These are phyloP conservation scores for Watersipora subatra DNA, from an alignment of 1,140 invertebrate species.

Conservation along the genomic window DNA sequence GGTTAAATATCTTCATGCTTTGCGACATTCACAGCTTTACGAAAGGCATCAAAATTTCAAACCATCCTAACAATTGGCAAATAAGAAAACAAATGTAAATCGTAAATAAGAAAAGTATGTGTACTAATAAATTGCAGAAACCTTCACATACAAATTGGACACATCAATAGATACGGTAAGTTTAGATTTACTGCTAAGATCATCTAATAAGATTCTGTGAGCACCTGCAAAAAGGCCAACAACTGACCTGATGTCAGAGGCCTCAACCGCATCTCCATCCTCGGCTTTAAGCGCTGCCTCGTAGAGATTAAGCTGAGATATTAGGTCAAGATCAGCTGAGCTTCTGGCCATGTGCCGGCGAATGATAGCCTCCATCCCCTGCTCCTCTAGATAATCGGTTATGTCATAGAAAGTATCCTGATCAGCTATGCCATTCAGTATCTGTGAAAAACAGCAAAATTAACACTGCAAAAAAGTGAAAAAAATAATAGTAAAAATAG, in stretches of 20 bases:
- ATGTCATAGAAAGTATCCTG: conserved; percentile 97
- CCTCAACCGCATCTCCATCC: conserved; percentile 47
- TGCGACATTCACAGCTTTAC: too few relatives aligned
- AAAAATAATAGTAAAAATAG: not conserved
- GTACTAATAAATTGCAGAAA: too few relatives aligned
- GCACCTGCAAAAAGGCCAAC: too few relatives aligned
- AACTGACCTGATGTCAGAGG: not conserved
- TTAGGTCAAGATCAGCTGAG: conserved; percentile 78
- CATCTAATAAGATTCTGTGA: too few relatives aligned
- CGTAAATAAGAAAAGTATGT: too few relatives aligned
- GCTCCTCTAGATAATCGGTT: conserved; percentile 86
- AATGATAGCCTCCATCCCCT: conserved; percentile 81
- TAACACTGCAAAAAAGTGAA: not conserved
- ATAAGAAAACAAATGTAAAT: too few relatives aligned
- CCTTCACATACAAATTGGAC: too few relatives aligned
- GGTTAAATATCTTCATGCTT: too few relatives aligned
- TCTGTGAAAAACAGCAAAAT: conserved; percentile 34
- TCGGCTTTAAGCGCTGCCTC: conserved; percentile 81
- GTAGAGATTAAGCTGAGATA: conserved; percentile 86
- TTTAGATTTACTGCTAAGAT: too few relatives aligned
- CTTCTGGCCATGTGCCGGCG: conserved; percentile 64
- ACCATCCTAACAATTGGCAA: too few relatives aligned
- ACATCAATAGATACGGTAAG: too few relatives aligned
- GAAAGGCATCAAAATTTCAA: too few relatives aligned
- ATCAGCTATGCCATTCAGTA: conserved; percentile 84